Conservation (phyloP, 1,140 invertebrate species). For the Dendrolimus punctatus region DNA sequence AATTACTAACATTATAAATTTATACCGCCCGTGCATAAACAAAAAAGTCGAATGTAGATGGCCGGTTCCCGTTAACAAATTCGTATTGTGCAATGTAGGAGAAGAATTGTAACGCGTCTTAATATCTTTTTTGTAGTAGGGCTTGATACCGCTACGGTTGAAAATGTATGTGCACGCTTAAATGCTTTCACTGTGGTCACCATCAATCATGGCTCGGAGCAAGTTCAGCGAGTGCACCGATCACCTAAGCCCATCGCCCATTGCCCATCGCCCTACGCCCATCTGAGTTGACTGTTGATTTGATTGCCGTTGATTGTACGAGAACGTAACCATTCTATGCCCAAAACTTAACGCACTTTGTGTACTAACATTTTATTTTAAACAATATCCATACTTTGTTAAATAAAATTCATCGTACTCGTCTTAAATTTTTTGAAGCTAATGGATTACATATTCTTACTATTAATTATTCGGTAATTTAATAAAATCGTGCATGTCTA, state of each 20-base stretch:
- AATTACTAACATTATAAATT: conserved; percentile 71
- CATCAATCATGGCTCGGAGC: conserved; percentile 40
- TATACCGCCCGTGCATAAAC: conserved; percentile 61
- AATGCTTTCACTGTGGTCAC: conserved; percentile 46
- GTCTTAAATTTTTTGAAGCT: conserved; percentile 6
- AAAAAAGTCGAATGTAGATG: conserved; percentile 67
- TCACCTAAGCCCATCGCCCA: too few relatives aligned
- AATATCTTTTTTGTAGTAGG: conserved; percentile 41
- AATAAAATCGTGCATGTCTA: conserved; percentile 46
- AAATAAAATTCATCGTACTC: conserved; percentile 19
- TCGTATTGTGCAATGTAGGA: conserved; percentile 69
- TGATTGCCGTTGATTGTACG: too few relatives aligned
- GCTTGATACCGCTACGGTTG: conserved; percentile 49
- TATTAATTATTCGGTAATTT: conserved; percentile 22
- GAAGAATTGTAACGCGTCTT: conserved; percentile 65
- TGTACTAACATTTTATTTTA: too few relatives aligned
- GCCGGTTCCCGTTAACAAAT: conserved; percentile 67
- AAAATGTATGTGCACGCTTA: conserved; percentile 31
- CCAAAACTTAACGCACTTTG: too few relatives aligned
- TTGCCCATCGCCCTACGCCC: too few relatives aligned
- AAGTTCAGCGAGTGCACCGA: conserved; percentile 5
- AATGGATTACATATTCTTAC: conserved; percentile 7
- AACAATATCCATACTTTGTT: not conserved
- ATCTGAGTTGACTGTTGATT: too few relatives aligned
- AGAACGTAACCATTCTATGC: too few relatives aligned